Base-by-base conservation (phyloP, 1,140 invertebrate species). In the Drosophila rufa region DNA sequence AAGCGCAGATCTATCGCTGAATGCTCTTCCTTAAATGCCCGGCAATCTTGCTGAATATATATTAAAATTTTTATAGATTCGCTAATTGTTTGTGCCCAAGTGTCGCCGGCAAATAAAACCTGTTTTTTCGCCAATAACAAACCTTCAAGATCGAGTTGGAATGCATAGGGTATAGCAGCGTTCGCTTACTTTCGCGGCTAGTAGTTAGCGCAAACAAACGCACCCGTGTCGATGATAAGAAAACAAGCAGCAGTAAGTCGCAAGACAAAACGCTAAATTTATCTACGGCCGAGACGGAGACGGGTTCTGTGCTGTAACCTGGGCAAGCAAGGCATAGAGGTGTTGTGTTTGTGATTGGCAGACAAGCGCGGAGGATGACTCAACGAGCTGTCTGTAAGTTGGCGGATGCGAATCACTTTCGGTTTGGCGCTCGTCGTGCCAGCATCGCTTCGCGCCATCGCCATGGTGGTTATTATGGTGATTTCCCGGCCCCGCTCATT, bases 391-490 rank as follows among this genome's bases (percentile, higher is more conserved):
- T 40, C 27, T 17, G 50, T 25, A 19, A 45, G 4, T 33, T 15
- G n/a, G 12, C 67, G 68, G 46, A 73, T 73, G 68, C 45, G 70
- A 51, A 38, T 60, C 68, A 74, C 55, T 60, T 60, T 74, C 68
- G 68, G 55, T 74, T 59, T 60, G 55, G 36, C 70, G 45, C 46
- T 73, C n/a, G 38, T 7, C 40, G 55, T 33, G 56, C 3, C 45
- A 60, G 70, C 53, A 71, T 73, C 33, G 33, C 51, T 25, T 40
- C 30, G 69, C 7, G 30, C 25, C 36, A 42, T 64, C 70, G 15
- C 15, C 36, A 85, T 82, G 82, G 64, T 56, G 36, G 50, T 73
- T 40, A 61, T 85, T 47, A 87, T 82, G 83, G 82, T 87, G 60
- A 75, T 60, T 56, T 38, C 3, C 38, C 4, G 14, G 11, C 5